Conservation (phyloP, 2,113 vertebrate genomes). For the Misgurnus mizolepis region DNA sequence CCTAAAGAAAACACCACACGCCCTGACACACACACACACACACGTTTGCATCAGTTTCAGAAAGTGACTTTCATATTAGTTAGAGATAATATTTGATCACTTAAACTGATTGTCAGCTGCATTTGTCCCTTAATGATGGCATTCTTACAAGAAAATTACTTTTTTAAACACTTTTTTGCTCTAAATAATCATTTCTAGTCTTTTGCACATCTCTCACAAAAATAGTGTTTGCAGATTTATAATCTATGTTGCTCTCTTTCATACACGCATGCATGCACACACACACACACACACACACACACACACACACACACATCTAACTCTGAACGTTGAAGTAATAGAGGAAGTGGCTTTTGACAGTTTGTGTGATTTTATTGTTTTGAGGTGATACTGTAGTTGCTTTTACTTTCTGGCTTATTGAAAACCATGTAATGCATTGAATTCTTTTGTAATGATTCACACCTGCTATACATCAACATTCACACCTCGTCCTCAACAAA, state of each 20-base stretch:
- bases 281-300: too few species aligned
- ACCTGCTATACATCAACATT: neutral
- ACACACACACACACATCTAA: too few species aligned
- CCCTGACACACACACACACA: conserved; percentile 67
- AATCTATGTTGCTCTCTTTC: neutral
- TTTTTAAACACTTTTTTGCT: too few species aligned
- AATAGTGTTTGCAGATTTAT: neutral
- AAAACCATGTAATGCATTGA: neutral
- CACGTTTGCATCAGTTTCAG: too few species aligned
- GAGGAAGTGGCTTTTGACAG: conserved; percentile 28
- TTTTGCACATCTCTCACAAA: too few species aligned
- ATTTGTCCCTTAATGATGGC: too few species aligned
- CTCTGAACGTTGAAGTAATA: neutral
- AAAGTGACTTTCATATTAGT: too few species aligned
- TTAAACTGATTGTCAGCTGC: too few species aligned
- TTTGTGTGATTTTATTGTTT: conserved; percentile 14
- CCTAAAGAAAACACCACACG: conserved; percentile 84
- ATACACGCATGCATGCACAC: neutral
- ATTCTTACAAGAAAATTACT: too few species aligned
- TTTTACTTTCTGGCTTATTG: neutral
- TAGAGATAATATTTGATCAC: too few species aligned
- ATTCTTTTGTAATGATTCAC: neutral
- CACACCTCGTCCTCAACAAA: neutral
- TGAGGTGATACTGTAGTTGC: neutral
- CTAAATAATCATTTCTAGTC: too few species aligned